Evolutionary conservation across 2,113 vertebrate species (phyloP).

Genomic region (human): GRCh38 chr5:150353001-150353500

Average conservation of each 20-base stretch:
- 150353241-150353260: constrained; percentile 55
- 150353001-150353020: constrained; percentile 47
- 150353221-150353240: constrained; percentile 60
- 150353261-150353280: constrained; percentile 13
- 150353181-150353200: constrained; percentile 71
- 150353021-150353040: constrained; percentile 33
- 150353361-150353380: constrained; percentile 51
- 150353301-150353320: constrained; percentile 62
- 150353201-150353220: constrained; percentile 73
- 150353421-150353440: neutral
- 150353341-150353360: neutral
- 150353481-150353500: neutral
- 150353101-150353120: constrained; percentile 66
- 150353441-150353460: neutral
- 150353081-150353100: constrained; percentile 32
- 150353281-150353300: constrained; percentile 64
- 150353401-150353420: neutral
- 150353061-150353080: constrained; percentile 48
- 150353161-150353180: constrained; percentile 63
- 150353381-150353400: constrained; percentile 20
- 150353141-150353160: constrained; percentile 75
- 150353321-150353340: constrained; percentile 29
- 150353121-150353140: constrained; percentile 68
- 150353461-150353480: neutral
- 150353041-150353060: constrained; percentile 45